Base-by-base conservation (phyloP, 1,140 invertebrate species). In the Rhizoglyphus robini region DNA sequence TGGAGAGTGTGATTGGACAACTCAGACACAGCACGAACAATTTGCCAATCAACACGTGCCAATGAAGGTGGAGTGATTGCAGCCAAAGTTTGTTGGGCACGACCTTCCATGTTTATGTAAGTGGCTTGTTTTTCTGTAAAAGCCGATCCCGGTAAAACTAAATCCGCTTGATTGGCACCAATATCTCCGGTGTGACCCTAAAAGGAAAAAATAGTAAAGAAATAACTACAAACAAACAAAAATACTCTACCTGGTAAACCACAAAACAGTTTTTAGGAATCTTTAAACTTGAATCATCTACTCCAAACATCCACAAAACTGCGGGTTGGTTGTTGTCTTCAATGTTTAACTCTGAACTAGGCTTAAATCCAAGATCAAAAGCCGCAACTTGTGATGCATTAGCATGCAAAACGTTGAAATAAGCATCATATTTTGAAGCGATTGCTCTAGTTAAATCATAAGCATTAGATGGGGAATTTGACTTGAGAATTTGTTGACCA, bases 21-120 rank as follows among this genome's bases (percentile, higher is more conserved):
- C 78, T 90, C 87, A 20, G 86, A 85, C n/a, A 90, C 74, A 47
- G 88, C 88, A 74, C 90, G 77, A 69, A 99, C 85, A 67, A 99
- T 96, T 80, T 99, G 98, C 96, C 96, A 99, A 79, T 99, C 96
- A 70, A 92, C 89, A 65, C 93, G 82, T 1, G 92, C 93, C 77
- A 88, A 81, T 67, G 94, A 94, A 18, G 95, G 95, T 47, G 95
- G 88, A 29, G 87, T 84, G n/a, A 98, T 84, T 18, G 94, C 95
- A 3, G 84, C 79, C 47, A 86, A 79, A 1, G 92, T 94, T 79
- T 93, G 86, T 78, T 99, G 96, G n/a, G 93, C 83, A 63, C 96
- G 81, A 11, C 96, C 96, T 81, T 99, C 96, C 0, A 89, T 96
- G 76, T 99, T 99, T 0, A 96, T 91, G 77, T 93, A 99, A 18